Conservation (phyloP, 1,140 invertebrate genomes). For the Drosophila pallidifrons region DNA sequence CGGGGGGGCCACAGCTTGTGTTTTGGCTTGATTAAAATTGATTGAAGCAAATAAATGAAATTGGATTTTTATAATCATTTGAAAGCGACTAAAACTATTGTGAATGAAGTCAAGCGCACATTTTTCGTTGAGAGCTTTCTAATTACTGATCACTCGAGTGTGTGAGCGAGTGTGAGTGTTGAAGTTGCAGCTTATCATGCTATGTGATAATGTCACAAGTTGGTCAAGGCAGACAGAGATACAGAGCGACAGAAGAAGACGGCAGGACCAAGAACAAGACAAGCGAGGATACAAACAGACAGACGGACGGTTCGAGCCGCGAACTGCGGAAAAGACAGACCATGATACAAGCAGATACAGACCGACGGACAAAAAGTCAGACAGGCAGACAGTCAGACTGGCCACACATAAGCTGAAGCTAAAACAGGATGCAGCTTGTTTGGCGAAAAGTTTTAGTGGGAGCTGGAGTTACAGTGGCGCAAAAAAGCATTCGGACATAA, state of each 20-base stretch:
- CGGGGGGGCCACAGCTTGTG: conserved; percentile 30
- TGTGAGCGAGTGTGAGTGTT: background rate
- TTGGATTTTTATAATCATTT: conserved; percentile 69
- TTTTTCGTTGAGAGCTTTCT: conserved; percentile 43
- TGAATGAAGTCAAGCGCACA: conserved; percentile 43
- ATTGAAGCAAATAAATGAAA: conserved; percentile 81
- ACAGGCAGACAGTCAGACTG: too few species aligned
- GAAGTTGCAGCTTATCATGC: background rate
- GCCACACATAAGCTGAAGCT: background rate
- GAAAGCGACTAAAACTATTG: conserved; percentile 35
- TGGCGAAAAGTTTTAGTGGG: background rate
- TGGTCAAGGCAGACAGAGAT: conserved; percentile 17
- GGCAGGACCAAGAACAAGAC: too few species aligned
- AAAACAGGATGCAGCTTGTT: background rate
- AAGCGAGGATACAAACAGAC: too few species aligned
- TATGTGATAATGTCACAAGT: conserved; percentile 6
- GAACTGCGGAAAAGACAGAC: too few species aligned
- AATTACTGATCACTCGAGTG: conserved; percentile 42
- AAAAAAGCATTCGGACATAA: conserved; percentile 32
- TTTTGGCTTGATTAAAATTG: conserved; percentile 74
- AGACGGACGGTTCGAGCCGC: background rate
- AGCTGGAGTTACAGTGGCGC: conserved; percentile 25
- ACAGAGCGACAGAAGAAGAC: conserved; percentile 12
- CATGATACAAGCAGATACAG: too few species aligned
- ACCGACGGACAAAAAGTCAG: too few species aligned